Evolutionary conservation across 2,113 vertebrate genomes (phyloP).

Genomic region (Gavia stellata): DNA sequence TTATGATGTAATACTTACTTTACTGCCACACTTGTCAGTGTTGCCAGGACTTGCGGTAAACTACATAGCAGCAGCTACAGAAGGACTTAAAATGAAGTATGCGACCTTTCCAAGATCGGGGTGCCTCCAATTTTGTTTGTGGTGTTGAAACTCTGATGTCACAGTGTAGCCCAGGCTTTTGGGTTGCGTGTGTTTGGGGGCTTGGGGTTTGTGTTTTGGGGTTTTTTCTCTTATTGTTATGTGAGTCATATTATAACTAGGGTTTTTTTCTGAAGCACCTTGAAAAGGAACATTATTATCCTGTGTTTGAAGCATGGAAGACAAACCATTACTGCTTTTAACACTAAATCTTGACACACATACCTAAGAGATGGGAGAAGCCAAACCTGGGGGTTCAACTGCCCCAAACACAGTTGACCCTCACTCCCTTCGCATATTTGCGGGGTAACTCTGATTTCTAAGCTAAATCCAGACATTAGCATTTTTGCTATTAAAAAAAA

Average conservation of each 20-base stretch:
- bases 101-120: not conserved
- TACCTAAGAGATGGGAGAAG: not conserved
- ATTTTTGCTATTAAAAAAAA: not conserved
- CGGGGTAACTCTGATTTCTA: not conserved
- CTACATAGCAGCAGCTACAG: not conserved
- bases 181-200: not conserved
- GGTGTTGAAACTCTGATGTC: not conserved
- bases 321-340: not conserved
- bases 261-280: not conserved
- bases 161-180: not conserved
- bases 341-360: not conserved
- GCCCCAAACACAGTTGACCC: not conserved
- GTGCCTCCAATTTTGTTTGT: not conserved
- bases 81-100: not conserved
- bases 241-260: not conserved
- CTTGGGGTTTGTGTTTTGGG: fast-evolving
- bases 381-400: not conserved
- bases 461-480: not conserved
- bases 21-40: not conserved
- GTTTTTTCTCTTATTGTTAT: not conserved
- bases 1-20: not conserved
- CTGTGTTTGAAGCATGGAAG: not conserved
- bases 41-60: not conserved
- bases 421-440: not conserved
- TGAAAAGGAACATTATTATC: not conserved